Evolutionary conservation across 2,797 vertebrate genomes (phyloP), one percentile per base, ranked within the genome.

Genomic region (Sebastes minor): DNA sequence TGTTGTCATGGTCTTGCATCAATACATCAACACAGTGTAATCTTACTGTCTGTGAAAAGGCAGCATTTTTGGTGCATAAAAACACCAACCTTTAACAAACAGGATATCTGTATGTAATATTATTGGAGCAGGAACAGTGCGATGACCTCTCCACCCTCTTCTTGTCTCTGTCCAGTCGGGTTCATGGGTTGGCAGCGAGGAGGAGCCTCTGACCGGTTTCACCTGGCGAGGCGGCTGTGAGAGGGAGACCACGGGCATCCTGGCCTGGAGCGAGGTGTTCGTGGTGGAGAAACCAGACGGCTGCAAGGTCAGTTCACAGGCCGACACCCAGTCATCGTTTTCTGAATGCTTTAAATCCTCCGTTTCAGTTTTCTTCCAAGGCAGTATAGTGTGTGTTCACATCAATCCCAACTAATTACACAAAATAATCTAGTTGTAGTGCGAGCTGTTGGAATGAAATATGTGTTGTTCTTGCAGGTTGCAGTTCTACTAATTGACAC

Each of bases 201-300:
- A 96, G 0, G 97, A 98, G 62, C 98, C 98, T 2, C 87, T 99
- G 88, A 98, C 97, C 0, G 98, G 98, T 71, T 99, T 99, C 91
- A 97, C 96, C 0, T 99, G 98, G 98, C 94, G 98, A 79, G 98
- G 98, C 6, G 98, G 98, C 83, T 99, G 98, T 42, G 98, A 99
- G 82, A 90, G 98, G 77, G 98, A 99, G 92, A 99, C 98, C 65
- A 98, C 97, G 2, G 98, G 98, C 81, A 99, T 99, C 88, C 97
- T 97, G 94, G 94, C 97, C 33, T 99, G 98, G 98, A 98, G 96
- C 80, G 97, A 99, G 89, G 97, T 99, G 65, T 99, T 99, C 86
- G 96, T 99, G 81, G 95, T 99, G 68, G 95, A 97, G 72, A 97
- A 97, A 86, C 93, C 96, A 33, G 95, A 98, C 80, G 97, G 97